A percentile compares a stretch with the other conserved stretches of the same genome.
Evolutionary conservation across 2,113 vertebrate species (phyloP).

Genomic region (Elgaria multicarinata): DNA sequence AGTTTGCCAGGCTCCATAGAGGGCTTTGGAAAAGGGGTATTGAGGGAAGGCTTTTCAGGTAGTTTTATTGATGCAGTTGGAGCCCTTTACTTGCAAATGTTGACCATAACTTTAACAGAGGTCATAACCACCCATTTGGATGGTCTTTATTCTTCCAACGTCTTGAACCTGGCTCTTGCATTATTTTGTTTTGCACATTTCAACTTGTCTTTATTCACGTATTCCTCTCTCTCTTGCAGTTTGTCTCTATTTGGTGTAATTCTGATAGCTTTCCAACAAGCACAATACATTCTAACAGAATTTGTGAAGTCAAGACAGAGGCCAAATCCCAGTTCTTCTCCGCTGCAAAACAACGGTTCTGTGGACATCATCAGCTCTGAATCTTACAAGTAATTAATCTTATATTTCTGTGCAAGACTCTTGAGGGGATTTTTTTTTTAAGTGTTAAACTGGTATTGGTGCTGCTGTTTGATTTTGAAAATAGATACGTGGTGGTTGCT

Average conservation of each 20-base stretch:
- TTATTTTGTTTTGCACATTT: background rate
- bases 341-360: constrained; percentile 76
- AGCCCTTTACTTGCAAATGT: background rate
- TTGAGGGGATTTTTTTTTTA: constrained; percentile 13
- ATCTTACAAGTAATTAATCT: constrained; percentile 83
- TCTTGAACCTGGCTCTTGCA: background rate
- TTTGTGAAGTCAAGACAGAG: constrained; percentile 88
- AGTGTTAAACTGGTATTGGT: background rate
- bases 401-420: constrained; percentile 19
- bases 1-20: background rate
- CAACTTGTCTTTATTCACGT: background rate
- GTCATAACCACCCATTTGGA: background rate
- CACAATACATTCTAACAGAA: constrained; percentile 93
- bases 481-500: background rate
- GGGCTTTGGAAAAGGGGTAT: background rate
- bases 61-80: background rate
- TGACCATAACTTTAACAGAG: background rate
- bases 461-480: background rate
- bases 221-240: constrained; percentile 74
- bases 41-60: background rate
- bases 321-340: constrained; percentile 81
- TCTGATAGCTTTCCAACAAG: constrained; percentile 95
- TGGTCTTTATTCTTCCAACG: background rate
- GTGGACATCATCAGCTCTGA: constrained; percentile 83
- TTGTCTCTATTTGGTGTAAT: constrained; percentile 94